phyloP scores from a whole-genome alignment of 2,797 vertebrate species.

The Tadarida brasiliensis region DNA sequence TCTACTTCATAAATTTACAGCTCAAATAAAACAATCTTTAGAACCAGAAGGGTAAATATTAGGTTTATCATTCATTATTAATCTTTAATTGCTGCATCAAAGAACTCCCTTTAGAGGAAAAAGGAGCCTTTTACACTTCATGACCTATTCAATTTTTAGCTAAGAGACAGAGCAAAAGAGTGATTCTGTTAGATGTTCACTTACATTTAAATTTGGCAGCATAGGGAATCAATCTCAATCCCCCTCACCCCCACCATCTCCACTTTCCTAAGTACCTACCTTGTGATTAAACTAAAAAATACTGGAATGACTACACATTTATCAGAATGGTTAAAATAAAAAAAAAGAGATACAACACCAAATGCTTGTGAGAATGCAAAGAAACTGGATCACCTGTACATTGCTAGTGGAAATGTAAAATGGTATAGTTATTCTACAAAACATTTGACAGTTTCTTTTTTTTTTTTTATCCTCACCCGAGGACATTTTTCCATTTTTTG shows the following conservation, averaged over 20 bases:
- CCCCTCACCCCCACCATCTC: background rate
- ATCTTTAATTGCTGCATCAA: constrained; percentile 35
- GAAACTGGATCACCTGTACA: background rate
- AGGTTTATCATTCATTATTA: constrained; percentile 11
- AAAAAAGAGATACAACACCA: background rate
- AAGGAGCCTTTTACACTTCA: background rate
- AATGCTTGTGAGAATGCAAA: background rate
- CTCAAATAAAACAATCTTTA: constrained; percentile 34
- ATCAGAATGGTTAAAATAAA: constrained; percentile 17
- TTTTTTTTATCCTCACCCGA: no score
- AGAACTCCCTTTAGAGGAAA: constrained; percentile 37
- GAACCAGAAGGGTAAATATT: constrained; percentile 51
- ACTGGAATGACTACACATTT: background rate
- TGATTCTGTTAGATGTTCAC: background rate
- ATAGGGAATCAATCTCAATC: background rate
- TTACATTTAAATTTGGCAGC: constrained; percentile 7
- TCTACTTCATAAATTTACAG: background rate
- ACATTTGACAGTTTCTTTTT: no score
- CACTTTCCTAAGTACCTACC: background rate
- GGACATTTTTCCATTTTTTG: no score
- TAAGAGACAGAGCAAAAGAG: constrained; percentile 30
- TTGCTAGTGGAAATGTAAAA: background rate
- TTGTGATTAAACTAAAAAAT: constrained; percentile 55
- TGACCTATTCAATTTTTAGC: constrained; percentile 42
- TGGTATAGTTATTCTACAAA: background rate